Evolutionary conservation across 2,797 vertebrate genomes (phyloP), one percentile per base, ranked within the genome.

Genomic region (Thunnus albacares): DNA sequence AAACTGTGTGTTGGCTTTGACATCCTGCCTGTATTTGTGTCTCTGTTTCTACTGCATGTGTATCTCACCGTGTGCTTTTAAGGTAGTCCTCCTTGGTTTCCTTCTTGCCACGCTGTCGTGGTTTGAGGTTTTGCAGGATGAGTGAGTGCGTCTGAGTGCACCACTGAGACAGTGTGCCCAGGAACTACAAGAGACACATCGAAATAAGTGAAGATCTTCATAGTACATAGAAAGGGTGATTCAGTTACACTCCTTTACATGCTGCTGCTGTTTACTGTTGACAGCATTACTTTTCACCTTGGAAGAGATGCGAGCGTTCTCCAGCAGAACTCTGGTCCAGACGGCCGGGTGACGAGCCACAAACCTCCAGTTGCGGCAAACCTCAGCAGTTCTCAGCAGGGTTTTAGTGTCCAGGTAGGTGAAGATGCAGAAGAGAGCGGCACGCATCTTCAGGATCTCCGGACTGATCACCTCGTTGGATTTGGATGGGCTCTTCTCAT

Each of bases 111-210:
- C 98, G 93, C 94, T 98, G 98, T 69, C 98, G 95, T 0, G 98
- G 98, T 92, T 99, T 99, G 82, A 99, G 97, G 93, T 99, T 99
- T 92, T 99, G 98, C 78, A 99, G 96, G 52, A 98, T 99, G 90
- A 99, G 97, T 0, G 98, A 99, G 89, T 99, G 98, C 0, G 97
- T 99, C 94, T 99, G 98, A 24, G 97, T 99, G 94, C 98, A 99
- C 98, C 98, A 99, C 91, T 99, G 98, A 56, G 98, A 97, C 85
- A 99, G 84, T 80, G 97, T 99, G 75, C 96, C 94, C 91, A 99
- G 94, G 91, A 99, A 98, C 98, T 99, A 88, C 14, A 49, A 74
- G 33, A 62, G 28, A 87, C 75, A 79, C 28, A 82, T 4, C 1
- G n/a, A 13, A 45, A 66, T 70, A 63, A 55, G 65, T 30, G 53